These are phyloP conservation scores for Uromys caudimaculatus DNA, from an alignment of 2,797 vertebrate species.

Conservation along the genomic window DNA sequence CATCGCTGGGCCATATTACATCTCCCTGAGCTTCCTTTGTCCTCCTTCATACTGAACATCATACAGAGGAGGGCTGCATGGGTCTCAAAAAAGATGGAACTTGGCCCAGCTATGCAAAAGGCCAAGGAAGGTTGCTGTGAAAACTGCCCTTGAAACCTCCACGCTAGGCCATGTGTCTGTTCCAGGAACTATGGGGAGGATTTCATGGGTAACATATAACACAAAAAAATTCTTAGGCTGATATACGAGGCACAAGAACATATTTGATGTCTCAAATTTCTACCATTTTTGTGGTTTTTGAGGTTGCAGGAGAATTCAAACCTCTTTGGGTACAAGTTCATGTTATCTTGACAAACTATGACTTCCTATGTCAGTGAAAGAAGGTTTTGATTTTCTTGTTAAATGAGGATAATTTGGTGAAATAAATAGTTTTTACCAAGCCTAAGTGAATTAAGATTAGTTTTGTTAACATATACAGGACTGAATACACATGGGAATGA, in stretches of 20 bases:
- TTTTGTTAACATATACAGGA: constrained; percentile 60
- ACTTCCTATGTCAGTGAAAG: constrained; percentile 70
- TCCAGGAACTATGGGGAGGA: neutral
- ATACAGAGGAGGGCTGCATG: constrained; percentile 62
- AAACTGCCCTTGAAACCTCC: neutral
- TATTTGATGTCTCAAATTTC: constrained; percentile 62
- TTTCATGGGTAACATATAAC: neutral
- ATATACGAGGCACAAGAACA: neutral
- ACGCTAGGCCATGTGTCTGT: neutral
- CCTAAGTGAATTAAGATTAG: constrained; percentile 65
- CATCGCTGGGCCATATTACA: neutral
- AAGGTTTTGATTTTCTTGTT: constrained; percentile 52
- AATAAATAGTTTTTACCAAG: constrained; percentile 63
- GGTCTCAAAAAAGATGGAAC: constrained; percentile 59
- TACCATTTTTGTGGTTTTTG: constrained; percentile 82
- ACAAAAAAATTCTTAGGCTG: neutral
- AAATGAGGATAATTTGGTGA: constrained; percentile 54
- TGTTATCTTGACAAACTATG: constrained; percentile 69
- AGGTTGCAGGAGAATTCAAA: constrained; percentile 73
- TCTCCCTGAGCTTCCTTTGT: constrained; percentile 63
- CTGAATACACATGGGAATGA: constrained; percentile 41
- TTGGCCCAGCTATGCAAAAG: constrained; percentile 60
- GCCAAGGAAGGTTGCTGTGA: neutral
- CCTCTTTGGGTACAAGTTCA: constrained; percentile 74
- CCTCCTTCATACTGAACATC: constrained; percentile 27